phyloP scores from a whole-genome alignment of 2,888 invertebrate species.

The Stenchaetothrips biformis region DNA sequence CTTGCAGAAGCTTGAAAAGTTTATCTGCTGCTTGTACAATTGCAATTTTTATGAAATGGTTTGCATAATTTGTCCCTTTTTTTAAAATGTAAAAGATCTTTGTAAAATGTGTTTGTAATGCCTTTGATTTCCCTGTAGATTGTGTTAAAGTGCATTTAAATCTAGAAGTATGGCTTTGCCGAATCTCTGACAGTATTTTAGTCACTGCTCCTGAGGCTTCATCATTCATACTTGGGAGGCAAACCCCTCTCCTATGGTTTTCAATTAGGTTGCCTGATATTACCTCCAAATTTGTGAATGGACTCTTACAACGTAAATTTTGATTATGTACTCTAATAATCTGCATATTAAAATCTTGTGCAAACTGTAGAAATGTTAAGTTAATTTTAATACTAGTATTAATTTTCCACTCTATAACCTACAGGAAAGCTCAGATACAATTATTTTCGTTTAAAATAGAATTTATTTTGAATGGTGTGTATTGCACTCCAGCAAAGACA shows the following conservation, averaged over 20 bases:
- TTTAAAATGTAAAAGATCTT: neutral
- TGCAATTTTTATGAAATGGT: neutral
- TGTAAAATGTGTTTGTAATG: neutral
- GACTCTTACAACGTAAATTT: neutral
- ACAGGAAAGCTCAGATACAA: neutral
- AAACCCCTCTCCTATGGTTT: neutral
- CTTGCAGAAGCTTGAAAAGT: neutral
- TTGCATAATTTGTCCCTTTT: neutral
- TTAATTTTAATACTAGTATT: neutral
- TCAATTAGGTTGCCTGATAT: neutral
- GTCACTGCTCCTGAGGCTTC: neutral
- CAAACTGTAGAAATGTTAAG: neutral
- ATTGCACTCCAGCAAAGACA: too few relatives aligned
- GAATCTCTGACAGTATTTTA: neutral
- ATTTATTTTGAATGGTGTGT: too few relatives aligned
- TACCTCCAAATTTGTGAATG: neutral
- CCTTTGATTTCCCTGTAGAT: neutral
- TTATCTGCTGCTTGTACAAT: neutral
- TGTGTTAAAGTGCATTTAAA: slow-evolving; percentile 3
- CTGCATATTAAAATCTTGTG: neutral
- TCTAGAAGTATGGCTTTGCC: neutral
- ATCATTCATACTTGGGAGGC: neutral
- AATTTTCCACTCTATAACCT: too few relatives aligned
- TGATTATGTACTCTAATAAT: slow-evolving; percentile 2
- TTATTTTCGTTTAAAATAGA: neutral